Base-by-base conservation (phyloP, 2,888 invertebrate species). In the Julus scanicus region DNA sequence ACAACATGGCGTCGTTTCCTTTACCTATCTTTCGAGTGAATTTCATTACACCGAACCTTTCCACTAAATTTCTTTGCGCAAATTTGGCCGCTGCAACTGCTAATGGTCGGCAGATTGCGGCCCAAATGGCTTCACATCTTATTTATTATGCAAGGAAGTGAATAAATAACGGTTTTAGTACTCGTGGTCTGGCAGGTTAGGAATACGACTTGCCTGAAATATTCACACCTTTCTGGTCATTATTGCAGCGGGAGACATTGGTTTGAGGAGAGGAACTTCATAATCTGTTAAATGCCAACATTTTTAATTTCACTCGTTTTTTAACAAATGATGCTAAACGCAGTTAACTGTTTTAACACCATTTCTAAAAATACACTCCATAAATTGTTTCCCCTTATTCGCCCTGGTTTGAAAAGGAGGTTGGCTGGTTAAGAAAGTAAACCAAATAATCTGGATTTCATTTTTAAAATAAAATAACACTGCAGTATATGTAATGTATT, bases 1-100 rank as follows among this genome's bases (percentile, higher is more conserved):
- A 37, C 80, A 80, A 37, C 13, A 80, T 80, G 80, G 20, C 80
- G 80, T 37, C 80, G 80, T 80, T 80, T 80, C 80, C 80, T 80
- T 37, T 80, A 15, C 80, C 80, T 80, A 29, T 29, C 80, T 11
- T 13, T 9, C 2, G 37, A 37, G 2, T 3, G 15, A 80, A 80
- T 80, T 37, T 37, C 37, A 29, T 2, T 2, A 11, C 37, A 13
- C 11, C 15, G 80, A 29, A 37, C 20, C 13, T 80, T 29, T 80
- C 20, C 20, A 20, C 37, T 11, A 29, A 9, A 5, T 37, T 80
- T 37, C 80, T 13, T 37, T 9, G 80, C 80, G 37, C 80, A 29
- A 29, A 37, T 20, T 20, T 80, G 29, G 80, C 80, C 37, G 20
- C 11, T 13, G 80, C 20, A 29, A 80, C 80, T 80, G 11, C 37